phyloP scores from a whole-genome alignment of 2,113 vertebrate species.

The Xiphophorus couchianus region DNA sequence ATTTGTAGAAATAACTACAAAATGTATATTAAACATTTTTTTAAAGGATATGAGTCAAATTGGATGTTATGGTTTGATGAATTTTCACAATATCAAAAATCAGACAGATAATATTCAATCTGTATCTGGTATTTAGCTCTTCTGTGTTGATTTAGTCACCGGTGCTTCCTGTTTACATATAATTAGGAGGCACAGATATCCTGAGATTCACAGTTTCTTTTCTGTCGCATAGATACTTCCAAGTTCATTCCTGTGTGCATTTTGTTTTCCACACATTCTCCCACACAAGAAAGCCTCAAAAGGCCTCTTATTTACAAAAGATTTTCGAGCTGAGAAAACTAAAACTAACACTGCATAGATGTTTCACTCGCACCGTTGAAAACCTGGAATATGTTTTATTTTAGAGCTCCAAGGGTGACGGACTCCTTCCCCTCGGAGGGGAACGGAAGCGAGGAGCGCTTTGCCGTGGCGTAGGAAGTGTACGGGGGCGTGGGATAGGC shows the following conservation, averaged over 20 bases:
- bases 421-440: constrained; percentile 64
- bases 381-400: constrained; percentile 44
- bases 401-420: constrained; percentile 50
- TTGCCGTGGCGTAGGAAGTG: constrained; percentile 58
- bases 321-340: constrained; percentile 51
- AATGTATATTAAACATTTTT: constrained; percentile 49
- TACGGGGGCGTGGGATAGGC: constrained; percentile 81
- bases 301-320: constrained; percentile 62
- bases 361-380: constrained; percentile 61
- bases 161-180: constrained; percentile 42
- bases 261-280: constrained; percentile 37
- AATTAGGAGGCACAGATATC: constrained; percentile 60
- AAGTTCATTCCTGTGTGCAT: constrained; percentile 31
- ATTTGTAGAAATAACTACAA: constrained; percentile 76
- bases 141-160: constrained; percentile 29
- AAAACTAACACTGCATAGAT: constrained; percentile 71
- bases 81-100: constrained; percentile 69
- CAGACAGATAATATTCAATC: constrained; percentile 43
- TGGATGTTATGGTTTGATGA: constrained; percentile 39
- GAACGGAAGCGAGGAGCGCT: constrained; percentile 64
- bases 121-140: constrained; percentile 39
- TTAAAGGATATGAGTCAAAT: constrained; percentile 43
- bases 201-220: constrained; percentile 58
- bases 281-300: constrained; percentile 44
- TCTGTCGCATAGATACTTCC: constrained; percentile 32